Base-by-base conservation (phyloP, 2,888 invertebrate species). In the Amitus sp. region DNA sequence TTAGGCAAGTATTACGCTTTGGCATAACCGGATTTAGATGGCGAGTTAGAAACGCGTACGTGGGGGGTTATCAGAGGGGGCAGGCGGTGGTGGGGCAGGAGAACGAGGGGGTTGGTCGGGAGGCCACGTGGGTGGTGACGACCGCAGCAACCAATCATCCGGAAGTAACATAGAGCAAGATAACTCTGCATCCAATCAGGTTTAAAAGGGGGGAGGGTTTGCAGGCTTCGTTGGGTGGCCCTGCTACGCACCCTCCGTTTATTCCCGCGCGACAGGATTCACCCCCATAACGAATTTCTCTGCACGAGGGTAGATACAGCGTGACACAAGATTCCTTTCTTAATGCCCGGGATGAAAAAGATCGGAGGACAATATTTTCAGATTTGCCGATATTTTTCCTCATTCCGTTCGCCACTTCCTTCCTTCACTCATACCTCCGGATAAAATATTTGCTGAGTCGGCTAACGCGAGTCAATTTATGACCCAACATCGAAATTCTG, bases 151-250 rank as follows among this genome's bases (percentile, higher is more conserved):
- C 82, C 82, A 82, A 82, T 82, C 81, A 82, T 81, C 81, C 81
- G 81, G 81, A 80, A 81, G 79, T 80, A 82, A 81, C 80, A 78
- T 76, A 73, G 72, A 80, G 77, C 79, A 81, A 82, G 82, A 82
- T 81, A 81, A 82, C 82, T 82, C 82, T 79, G 80, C 80, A 82
- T 80, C 82, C 82, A 82, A 82, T 82, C 82, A 81, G 82, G 77
- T 82, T 80, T 82, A 79, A 78, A 76, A 74, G 77, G 75, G 73
- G 71, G 72, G n/a, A n/a, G n/a, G n/a, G 39, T 56, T 62, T 63
- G 61, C 61, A 61, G 63, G 60, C 56, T 65, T 59, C 50, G 37
- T 23, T 23, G 3, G 55, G 59, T 63, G 61, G 63, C 53, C 47
- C 56, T 51, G 67, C 61, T 62, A 65, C 64, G 68, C 66, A 68